Percentiles rank a stretch among this genome's conserved stretches.
Conservation (phyloP, 2,888 invertebrate species). For the Eupithecia abbreviata region DNA sequence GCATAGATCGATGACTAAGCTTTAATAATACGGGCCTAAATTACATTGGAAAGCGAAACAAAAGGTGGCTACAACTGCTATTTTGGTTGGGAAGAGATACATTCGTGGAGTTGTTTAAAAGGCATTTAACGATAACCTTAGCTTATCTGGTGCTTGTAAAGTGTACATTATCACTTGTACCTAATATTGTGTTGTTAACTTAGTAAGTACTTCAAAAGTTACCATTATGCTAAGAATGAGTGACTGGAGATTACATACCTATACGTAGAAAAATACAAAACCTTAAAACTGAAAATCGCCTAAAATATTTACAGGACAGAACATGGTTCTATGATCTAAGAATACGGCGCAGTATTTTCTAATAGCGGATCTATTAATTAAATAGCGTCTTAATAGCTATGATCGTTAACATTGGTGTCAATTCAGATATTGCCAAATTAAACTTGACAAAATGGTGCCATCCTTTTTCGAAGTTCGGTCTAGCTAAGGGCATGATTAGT, state of each 20-base stretch:
- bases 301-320: neutral
- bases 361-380: neutral
- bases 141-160: constrained; percentile 3
- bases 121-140: neutral
- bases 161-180: constrained; percentile 1
- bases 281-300: neutral
- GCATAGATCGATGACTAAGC: no score
- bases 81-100: neutral
- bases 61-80: neutral
- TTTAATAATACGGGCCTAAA: neutral
- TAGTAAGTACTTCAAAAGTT: neutral
- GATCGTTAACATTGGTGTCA: neutral
- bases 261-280: neutral
- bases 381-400: neutral
- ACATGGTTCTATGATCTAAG: neutral
- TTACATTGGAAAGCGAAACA: neutral
- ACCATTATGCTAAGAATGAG: neutral
- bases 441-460: neutral
- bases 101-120: neutral
- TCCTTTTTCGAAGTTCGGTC: neutral
- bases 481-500: no score
- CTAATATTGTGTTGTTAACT: neutral
- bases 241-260: neutral
- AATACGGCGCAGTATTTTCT: neutral
- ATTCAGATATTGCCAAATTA: neutral